Percentiles rank a stretch among this genome's conserved stretches.
Conservation (phyloP, 2,888 invertebrate genomes). For the Resseliella maxima region DNA sequence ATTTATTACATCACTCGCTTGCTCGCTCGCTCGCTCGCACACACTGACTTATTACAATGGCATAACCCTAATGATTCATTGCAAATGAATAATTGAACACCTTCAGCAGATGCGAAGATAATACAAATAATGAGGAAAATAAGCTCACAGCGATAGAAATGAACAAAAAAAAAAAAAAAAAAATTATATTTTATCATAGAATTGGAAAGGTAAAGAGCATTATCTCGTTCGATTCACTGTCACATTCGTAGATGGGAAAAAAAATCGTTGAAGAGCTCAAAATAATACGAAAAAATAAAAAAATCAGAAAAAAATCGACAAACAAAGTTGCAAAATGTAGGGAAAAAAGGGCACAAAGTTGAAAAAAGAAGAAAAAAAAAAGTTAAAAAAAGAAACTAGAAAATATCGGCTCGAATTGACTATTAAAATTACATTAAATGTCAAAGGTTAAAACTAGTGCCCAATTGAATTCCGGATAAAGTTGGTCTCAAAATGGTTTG, state of each 20-base stretch:
- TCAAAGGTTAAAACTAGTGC: neutral
- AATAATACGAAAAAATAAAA: too few species aligned
- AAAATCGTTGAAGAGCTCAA: too few species aligned
- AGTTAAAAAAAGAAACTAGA: neutral
- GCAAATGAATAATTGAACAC: neutral
- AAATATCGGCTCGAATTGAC: neutral
- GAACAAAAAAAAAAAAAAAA: too few species aligned
- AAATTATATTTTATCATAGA: too few species aligned
- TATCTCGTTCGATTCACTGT: too few species aligned
- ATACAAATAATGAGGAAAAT: constrained; percentile 17
- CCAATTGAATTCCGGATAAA: neutral
- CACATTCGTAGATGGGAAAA: too few species aligned
- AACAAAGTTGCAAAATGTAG: too few species aligned
- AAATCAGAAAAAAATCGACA: neutral
- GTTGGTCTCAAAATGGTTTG: too few species aligned
- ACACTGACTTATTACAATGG: neutral
- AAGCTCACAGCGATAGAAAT: neutral
- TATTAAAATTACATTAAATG: neutral
- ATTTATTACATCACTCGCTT: neutral
- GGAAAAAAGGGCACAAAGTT: too few species aligned
- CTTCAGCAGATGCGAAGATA: neutral
- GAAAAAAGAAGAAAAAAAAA: too few species aligned
- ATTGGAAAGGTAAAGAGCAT: too few species aligned
- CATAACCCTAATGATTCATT: neutral
- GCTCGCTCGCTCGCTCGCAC: too few species aligned